Base-by-base conservation (phyloP, 2,113 vertebrate genomes). In the Protomyctophum bolini region DNA sequence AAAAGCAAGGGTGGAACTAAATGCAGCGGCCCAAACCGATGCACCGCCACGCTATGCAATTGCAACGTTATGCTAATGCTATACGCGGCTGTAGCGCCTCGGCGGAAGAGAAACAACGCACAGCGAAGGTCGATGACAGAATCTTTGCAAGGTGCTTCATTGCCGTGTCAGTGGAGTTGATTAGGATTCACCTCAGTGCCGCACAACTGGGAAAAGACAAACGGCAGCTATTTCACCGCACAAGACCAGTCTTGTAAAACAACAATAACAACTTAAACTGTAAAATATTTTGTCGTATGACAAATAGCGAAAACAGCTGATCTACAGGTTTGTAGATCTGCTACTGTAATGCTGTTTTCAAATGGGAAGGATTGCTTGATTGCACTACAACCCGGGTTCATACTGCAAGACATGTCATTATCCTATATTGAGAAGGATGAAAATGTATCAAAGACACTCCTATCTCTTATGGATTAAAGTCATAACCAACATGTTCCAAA, bases 391-490 rank as follows among this genome's bases (percentile, higher is more conserved):
- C 10, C 3, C 5, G 1, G 57, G 15, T 58, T 58, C 10, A 41
- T 6, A 41, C 57, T 10, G 9, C 0, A 10, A 41, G 33, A 28
- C 57, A 58, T 21, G 21, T 21, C 21, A 21, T 21, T 21, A 58
- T 8, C 49, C 33, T 51, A 10, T 58, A 33, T 29, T 29, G 10
- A 9, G 57, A 29, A 58, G 29, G 3, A 33, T 8, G 8, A 29
- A 8, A 61, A 29, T 64, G 68, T 6, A 65, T 12, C 11, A 58
- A 72, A 78, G 29, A 48, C 67, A 51, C 21, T 21, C 21, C 21
- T 49, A 73, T 73, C 52, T 75, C 3, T 4, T 58, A 56, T 46
- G 71, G 77, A 74, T 79, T 62, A 54, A 76, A 70, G 68, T 75
- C 67, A 65, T 73, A 77, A 70, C 74, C 62, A 77, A 46, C 55